A percentile compares a stretch with the other conserved stretches of the same genome.
These are phyloP conservation scores for Morelia viridis DNA, from an alignment of 2,797 vertebrate species.

Conservation along the genomic window DNA sequence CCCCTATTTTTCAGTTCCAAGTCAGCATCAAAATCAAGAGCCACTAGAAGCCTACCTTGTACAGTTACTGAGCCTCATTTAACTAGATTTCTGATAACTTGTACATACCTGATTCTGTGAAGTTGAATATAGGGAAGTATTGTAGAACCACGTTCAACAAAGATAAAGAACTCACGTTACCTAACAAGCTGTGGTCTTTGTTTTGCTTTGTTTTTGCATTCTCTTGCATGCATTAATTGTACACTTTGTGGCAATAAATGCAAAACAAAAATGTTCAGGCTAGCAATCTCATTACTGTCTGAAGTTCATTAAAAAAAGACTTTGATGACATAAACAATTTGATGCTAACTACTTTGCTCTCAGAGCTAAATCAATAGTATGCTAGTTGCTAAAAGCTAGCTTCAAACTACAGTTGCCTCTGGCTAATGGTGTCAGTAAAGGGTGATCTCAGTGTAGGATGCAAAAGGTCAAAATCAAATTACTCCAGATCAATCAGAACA, in stretches of 20 bases:
- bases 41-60: too few species aligned
- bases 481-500: conserved; percentile 6
- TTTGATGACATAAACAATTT: conserved; percentile 7
- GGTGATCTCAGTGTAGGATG: conserved; percentile 35
- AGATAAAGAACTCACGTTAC: neutral
- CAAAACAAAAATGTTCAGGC: neutral
- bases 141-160: neutral
- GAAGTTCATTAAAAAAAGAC: conserved; percentile 5
- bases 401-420: conserved; percentile 29
- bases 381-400: neutral
- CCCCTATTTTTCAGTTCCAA: neutral
- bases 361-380: neutral
- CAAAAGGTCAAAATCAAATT: conserved; percentile 47
- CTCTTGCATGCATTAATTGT: neutral
- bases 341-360: neutral
- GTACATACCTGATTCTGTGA: neutral
- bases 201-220: neutral
- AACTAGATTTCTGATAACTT: neutral
- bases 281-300: neutral
- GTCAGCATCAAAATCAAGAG: neutral
- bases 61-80: too few species aligned
- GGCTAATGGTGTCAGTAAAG: conserved; percentile 38
- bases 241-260: neutral
- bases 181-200: neutral
- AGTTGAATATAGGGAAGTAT: neutral